Base-by-base conservation (phyloP, 2,797 vertebrate genomes). In the Micropoecilia bifurca region DNA sequence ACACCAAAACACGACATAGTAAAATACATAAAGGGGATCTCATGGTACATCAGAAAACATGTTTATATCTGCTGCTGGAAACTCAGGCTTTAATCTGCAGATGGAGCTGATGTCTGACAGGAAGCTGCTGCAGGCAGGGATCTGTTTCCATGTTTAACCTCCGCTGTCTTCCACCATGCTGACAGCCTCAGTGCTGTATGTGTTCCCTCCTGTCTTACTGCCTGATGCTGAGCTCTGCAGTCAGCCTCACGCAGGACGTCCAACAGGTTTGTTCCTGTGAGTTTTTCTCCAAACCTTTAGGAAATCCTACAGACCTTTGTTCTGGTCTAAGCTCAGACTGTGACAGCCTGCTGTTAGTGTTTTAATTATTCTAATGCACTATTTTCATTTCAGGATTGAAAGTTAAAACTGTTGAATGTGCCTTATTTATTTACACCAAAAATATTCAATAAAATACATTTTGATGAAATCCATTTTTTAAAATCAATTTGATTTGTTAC, bases 341-440 rank as follows among this genome's bases (percentile, higher is more conserved):
- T 73, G 25, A 48, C 22, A 73, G 3, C 36, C 71, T 73, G 72
- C 72, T 36, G 28, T 25, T 73, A 3, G 10, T 72, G 33, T 68
- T 68, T 68, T 41, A 53, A 53, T 53, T 50, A 22, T 73, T 73
- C 50, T 73, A 36, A 12, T 20, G 41, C 55, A 75, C 57, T 22
- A 5, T 75, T 75, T 61, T 57, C 25, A 43, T 75, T 45, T 75
- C 74, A 61, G 25, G n/a, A 63, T 5, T 45, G 30, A 39, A 45
- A 28, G 53, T 75, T 43, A 41, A 45, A 30, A 75, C 28, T 20
- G 41, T 4, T 75, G 41, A 53, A 75, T 75, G 75, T 77, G 61
- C 75, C 75, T 77, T 77, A 77, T 77, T 69, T 77, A 77, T 66
- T 39, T 68, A 74, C 55, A 46, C 41, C 28, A 10, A 69, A 28